Evolutionary conservation across 1,140 invertebrate species (phyloP), one percentile per base, ranked within the genome.

Genomic region (Lepidurus arcticus): DNA sequence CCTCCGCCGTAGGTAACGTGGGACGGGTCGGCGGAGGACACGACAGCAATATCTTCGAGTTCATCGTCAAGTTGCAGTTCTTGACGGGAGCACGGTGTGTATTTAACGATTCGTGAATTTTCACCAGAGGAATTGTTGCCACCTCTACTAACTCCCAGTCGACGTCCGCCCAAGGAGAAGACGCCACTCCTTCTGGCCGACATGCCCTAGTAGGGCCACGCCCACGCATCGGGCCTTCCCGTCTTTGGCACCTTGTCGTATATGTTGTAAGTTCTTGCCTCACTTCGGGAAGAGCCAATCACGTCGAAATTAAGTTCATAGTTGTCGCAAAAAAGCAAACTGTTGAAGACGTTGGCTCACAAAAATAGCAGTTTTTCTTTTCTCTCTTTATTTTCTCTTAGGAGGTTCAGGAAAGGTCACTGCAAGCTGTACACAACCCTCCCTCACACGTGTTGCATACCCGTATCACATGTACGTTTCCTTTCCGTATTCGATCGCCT

Each of bases 21-120:
- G 47, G 84, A 84, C 7, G 86, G 84, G 73, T 83, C 84, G 21
- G 85, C 83, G 73, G 81, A 82, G 43, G 84, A 84, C 10, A 88
- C 86, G 34, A 88, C 86, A 44, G 86, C 84, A 75, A 88, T 86
- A 78, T 87, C 86, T 76, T 87, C 85, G 5, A 86, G 79, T 53
- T 86, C 86, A 80, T 87, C 86, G 73, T 87, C 86, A 47, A 77
- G 81, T 34, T 79, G 78, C 73, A 80, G 65, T 16, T 79, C 80
- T 9, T 83, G 81, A 16, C 77, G 78, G 78, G 81, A 79, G 78
- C 86, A 87, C 26, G 86, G 86, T 13, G 85, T 86, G 81, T 88
- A 88, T 80, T 87, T 87, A 24, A 88, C 86, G 16, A 84, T 81
- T 10, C 83, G 81, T 53, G 81, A 80, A 21, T 79, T 81, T 21